Evolutionary conservation across 2,113 vertebrate species (phyloP).

Genomic region (Cyanoliseus patagonus): DNA sequence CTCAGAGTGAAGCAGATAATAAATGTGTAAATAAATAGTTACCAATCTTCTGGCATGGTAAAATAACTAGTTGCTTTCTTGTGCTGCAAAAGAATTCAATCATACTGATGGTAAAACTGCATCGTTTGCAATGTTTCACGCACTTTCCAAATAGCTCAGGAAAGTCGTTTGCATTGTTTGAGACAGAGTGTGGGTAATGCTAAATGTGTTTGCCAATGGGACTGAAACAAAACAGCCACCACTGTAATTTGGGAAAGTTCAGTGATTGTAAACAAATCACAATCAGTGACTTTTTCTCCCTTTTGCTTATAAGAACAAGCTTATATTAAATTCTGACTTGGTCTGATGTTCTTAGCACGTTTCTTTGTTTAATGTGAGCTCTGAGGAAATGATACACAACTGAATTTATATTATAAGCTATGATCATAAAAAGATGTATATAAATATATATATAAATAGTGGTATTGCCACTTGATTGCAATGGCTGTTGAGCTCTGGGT

Average conservation of each 20-base stretch:
- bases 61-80: slow-evolving; percentile 72
- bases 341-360: neutral
- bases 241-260: neutral
- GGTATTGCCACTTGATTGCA: neutral
- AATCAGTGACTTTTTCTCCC: neutral
- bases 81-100: slow-evolving; percentile 54
- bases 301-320: neutral
- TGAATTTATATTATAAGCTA: neutral
- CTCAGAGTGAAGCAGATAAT: slow-evolving; percentile 69
- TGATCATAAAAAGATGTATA: neutral
- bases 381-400: neutral
- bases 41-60: slow-evolving; percentile 68
- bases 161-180: neutral
- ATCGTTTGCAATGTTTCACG: neutral
- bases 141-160: neutral
- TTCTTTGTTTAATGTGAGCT: neutral
- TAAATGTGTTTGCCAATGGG: neutral
- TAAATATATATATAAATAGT: neutral
- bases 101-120: neutral
- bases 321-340: neutral
- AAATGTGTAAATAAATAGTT: slow-evolving; percentile 79
- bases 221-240: neutral
- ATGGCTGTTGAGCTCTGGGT: neutral
- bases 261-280: neutral
- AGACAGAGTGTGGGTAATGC: neutral